These are phyloP conservation scores for Torymus tubicola DNA, from an alignment of 2,888 invertebrate genomes.

Conservation along the genomic window DNA sequence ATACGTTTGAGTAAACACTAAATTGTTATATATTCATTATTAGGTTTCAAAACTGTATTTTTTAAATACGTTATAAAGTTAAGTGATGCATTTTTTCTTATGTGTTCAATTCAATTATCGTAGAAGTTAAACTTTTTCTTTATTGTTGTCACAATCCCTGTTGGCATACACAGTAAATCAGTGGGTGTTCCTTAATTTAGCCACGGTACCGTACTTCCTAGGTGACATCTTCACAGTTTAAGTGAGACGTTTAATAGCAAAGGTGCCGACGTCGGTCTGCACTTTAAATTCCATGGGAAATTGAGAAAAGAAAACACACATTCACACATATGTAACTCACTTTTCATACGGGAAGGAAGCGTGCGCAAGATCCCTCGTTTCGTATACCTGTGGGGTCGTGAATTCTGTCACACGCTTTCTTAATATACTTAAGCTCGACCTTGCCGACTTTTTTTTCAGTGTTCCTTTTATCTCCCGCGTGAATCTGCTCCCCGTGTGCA, in stretches of 20 bases:
- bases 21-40: no score
- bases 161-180: background rate
- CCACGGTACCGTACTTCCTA: background rate
- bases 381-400: background rate
- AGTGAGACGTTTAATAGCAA: conserved; percentile 62
- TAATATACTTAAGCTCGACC: conserved; percentile 15
- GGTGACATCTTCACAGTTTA: conserved; percentile 65
- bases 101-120: no score
- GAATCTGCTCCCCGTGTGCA: conserved; percentile 35
- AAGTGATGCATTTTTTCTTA: no score
- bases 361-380: conserved; percentile 7
- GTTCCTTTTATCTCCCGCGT: conserved; percentile 55
- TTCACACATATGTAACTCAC: background rate
- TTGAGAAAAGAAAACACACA: conserved; percentile 14
- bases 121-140: no score
- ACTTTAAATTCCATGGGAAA: conserved; percentile 43
- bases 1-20: no score
- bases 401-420: conserved; percentile 37
- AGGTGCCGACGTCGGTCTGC: conserved; percentile 1
- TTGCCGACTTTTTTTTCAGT: conserved; percentile 44
- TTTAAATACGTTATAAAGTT: no score
- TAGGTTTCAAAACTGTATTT: no score
- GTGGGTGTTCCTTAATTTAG: conserved; percentile 53
- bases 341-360: conserved; percentile 1
- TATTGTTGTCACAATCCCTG: no score